Base-by-base conservation (phyloP, 1,140 invertebrate species). In the Drosophila cardini region DNA sequence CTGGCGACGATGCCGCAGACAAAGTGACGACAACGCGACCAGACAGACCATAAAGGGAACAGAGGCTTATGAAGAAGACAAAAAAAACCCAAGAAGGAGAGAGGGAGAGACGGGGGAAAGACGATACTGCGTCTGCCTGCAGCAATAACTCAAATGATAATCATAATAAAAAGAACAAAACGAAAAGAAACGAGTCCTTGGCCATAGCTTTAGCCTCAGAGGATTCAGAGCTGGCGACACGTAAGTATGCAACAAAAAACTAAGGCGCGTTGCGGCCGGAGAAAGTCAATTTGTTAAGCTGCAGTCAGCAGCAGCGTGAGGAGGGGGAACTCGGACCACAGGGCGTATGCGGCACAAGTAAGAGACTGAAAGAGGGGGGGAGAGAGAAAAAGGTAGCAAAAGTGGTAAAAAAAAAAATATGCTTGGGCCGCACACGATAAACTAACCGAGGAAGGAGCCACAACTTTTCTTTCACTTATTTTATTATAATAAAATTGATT, bases 401-500 rank as follows among this genome's bases (percentile, higher is more conserved):
- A 86, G 75, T 81, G 78, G 78, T 64, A 38, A 63, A 78, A 52
- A 38, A 63, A 82, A 52, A 86, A 84, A 85, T 85, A 78, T 87
- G 76, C 75, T 87, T 38, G 55, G 61, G 36, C 38, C 55, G 70
- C 55, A 61, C 40, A 40, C 68, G 50, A 76, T 79, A 85, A 86
- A 76, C 71, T 68, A 78, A 73, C 53, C 61, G 55, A 77, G 46
- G 64, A 70, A 26, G 73, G 68, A 64, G 68, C 55, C 65, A 55
- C 72, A 79, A 82, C 76, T 87, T 89, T 89, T 82, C 70, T 63
- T 72, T 64, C 80, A 70, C 76, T 87, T 89, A 87, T 87, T 89
- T 87, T 87, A 87, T 87, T 89, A 87, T 86, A 87, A 87, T 80
- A 89, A 87, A 87, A 87, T 87, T 87, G 84, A 87, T 87, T 87